A percentile compares a stretch with the other conserved stretches of the same genome.
phyloP scores from a whole-genome alignment of 2,888 invertebrate species.

The Chymomyza caudatula region DNA sequence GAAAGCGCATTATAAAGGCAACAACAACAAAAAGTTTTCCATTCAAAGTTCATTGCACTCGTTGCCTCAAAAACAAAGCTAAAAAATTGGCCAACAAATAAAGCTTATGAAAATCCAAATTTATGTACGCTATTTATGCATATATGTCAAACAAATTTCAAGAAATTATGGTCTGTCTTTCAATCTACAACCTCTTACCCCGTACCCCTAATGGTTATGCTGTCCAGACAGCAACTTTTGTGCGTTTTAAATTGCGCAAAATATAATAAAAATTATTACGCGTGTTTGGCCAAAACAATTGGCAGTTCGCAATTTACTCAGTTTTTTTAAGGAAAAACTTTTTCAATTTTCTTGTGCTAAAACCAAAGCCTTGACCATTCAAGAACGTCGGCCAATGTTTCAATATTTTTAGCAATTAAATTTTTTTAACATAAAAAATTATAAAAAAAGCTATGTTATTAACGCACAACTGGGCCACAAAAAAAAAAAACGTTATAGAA shows the following conservation, averaged over 20 bases:
- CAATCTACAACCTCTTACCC: not conserved
- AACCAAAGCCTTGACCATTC: constrained; percentile 59
- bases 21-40: constrained; percentile 36
- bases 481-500: not conserved
- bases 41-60: constrained; percentile 64
- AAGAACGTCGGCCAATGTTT: constrained; percentile 37
- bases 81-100: constrained; percentile 32
- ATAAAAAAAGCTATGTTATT: constrained; percentile 33
- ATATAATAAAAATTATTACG: constrained; percentile 33
- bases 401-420: constrained; percentile 33
- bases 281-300: constrained; percentile 35
- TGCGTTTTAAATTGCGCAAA: constrained; percentile 41
- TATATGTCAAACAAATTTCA: constrained; percentile 26
- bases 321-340: not conserved
- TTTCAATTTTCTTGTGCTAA: constrained; percentile 34
- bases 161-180: not conserved
- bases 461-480: constrained; percentile 1
- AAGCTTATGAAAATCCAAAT: constrained; percentile 40
- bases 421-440: constrained; percentile 39
- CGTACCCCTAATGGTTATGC: not conserved
- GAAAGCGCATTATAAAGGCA: constrained; percentile 7
- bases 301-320: not conserved
- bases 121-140: constrained; percentile 32
- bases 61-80: constrained; percentile 9
- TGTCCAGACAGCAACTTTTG: constrained; percentile 36